Conservation (phyloP, 92 coral and sea anemone species). For the Blastomussa wellsi region DNA sequence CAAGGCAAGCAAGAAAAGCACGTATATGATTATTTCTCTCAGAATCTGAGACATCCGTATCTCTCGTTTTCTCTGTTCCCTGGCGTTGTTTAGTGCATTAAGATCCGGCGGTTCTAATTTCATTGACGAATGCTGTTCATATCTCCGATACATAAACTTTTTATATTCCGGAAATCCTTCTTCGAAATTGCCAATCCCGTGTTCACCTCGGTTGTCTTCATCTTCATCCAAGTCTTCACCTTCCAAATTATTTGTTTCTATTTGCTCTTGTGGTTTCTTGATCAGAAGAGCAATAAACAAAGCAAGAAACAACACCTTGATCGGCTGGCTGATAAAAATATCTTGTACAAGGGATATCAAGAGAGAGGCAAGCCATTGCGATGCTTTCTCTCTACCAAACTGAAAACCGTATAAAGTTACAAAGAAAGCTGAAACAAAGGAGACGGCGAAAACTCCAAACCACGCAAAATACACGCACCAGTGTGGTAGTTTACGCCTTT, state of each 20-base stretch:
- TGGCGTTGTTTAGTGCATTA: conserved; percentile 62
- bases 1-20: conserved; percentile 73
- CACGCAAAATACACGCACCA: conserved; percentile 78
- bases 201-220: conserved; percentile 9
- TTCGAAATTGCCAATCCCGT: background rate
- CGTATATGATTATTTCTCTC: conserved; percentile 73
- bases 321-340: conserved; percentile 71
- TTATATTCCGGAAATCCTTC: conserved; percentile 9
- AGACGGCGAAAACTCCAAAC: conserved; percentile 55
- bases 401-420: conserved; percentile 77
- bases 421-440: conserved; percentile 74
- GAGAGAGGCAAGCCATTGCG: conserved; percentile 84
- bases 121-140: background rate
- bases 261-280: conserved; percentile 69
- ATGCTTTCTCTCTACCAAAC: conserved; percentile 71
- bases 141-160: conserved; percentile 7
- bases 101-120: conserved; percentile 46
- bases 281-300: conserved; percentile 71
- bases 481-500: conserved; percentile 57
- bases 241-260: conserved; percentile 1
- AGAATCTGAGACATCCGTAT: conserved; percentile 74
- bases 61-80: conserved; percentile 66
- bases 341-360: conserved; percentile 71
- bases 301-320: conserved; percentile 65
- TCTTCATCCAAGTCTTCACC: conserved; percentile 7